Conservation (phyloP, 2,113 vertebrate genomes). For the Cryptoleucopteryx plumbea region DNA sequence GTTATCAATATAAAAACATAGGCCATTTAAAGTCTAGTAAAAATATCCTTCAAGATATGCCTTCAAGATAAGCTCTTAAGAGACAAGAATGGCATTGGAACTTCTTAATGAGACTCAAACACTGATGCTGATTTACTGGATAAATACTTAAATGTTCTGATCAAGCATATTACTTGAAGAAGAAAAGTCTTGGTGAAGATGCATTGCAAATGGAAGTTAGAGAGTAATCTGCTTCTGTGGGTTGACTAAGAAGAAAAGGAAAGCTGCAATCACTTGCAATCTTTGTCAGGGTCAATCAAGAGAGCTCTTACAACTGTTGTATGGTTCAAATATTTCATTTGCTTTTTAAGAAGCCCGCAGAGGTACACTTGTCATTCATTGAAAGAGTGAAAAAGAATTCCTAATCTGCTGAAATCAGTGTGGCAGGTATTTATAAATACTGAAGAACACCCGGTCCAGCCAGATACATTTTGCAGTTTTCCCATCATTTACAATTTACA, state of each 20-base stretch:
- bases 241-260: background rate
- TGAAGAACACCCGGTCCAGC: background rate
- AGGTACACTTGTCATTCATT: background rate
- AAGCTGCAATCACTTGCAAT: background rate
- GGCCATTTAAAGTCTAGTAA: background rate
- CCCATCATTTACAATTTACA: background rate
- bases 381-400: background rate
- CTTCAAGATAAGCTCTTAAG: background rate
- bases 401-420: background rate
- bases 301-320: background rate
- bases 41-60: background rate
- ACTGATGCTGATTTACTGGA: background rate
- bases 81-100: background rate
- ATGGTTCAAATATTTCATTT: background rate
- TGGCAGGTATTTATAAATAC: background rate
- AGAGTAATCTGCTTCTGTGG: background rate
- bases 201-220: background rate
- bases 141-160: background rate
- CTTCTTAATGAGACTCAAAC: background rate
- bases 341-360: background rate
- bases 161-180: background rate
- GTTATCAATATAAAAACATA: background rate
- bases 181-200: background rate
- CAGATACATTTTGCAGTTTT: background rate
- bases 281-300: background rate